phyloP scores from a whole-genome alignment of 2,888 invertebrate species.

The Dasysyrphus tricinctus region DNA sequence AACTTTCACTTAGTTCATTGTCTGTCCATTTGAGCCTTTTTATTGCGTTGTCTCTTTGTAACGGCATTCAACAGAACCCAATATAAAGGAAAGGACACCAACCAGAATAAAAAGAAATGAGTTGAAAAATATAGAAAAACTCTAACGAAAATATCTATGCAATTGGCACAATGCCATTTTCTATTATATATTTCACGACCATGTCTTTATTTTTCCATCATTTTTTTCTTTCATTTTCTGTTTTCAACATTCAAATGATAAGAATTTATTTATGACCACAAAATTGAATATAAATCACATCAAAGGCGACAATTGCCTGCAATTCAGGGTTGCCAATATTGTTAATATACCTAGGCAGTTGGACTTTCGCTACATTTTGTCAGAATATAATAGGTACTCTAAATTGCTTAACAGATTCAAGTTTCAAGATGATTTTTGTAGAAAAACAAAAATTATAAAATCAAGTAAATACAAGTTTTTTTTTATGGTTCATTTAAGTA shows the following conservation, averaged over 20 bases:
- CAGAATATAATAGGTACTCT: no score
- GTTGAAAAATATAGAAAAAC: neutral
- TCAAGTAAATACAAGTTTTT: no score
- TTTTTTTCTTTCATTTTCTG: conserved; percentile 61
- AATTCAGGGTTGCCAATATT: conserved; percentile 46
- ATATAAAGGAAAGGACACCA: conserved; percentile 14
- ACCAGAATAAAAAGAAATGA: neutral
- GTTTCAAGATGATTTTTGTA: no score
- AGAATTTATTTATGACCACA: conserved; percentile 73
- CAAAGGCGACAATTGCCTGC: conserved; percentile 70
- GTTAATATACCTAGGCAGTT: no score
- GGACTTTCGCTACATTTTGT: no score
- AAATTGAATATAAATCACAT: conserved; percentile 75
- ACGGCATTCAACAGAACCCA: conserved; percentile 53
- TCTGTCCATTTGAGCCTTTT: conserved; percentile 42
- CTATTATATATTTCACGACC: conserved; percentile 66
- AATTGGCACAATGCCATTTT: conserved; percentile 73
- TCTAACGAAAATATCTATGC: conserved; percentile 60
- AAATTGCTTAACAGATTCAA: no score
- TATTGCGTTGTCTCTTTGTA: conserved; percentile 53
- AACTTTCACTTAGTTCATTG: conserved; percentile 44
- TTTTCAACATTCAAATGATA: conserved; percentile 73
- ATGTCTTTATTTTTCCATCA: conserved; percentile 67
- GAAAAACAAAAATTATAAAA: no score
- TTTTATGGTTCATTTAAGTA: no score